Percentiles rank a stretch among this genome's conserved stretches.
Conservation (phyloP, 2,113 vertebrate genomes). For the Prionailurus viverrinus region DNA sequence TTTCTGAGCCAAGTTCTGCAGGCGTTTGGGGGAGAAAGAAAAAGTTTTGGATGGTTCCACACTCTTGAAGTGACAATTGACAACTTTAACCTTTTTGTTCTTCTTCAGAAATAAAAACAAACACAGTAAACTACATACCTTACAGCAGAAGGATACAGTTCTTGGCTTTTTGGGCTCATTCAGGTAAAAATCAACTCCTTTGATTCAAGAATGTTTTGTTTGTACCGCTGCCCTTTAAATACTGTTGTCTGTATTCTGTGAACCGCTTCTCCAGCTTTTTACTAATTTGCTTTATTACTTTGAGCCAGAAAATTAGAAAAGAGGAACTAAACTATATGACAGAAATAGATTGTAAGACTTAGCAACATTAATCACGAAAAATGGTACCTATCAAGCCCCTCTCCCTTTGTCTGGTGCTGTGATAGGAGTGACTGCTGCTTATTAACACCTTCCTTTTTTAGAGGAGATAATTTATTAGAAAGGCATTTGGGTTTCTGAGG, state of each 20-base stretch:
- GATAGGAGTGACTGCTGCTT: not conserved
- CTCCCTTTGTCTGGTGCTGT: not conserved
- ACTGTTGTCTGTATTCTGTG: not conserved
- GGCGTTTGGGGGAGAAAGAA: not conserved
- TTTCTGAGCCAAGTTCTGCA: slow-evolving; percentile 76
- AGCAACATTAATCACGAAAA: not conserved
- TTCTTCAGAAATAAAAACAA: slow-evolving; percentile 56
- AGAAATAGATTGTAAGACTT: not conserved
- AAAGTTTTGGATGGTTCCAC: slow-evolving; percentile 58
- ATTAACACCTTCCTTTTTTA: not conserved
- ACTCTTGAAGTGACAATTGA: slow-evolving; percentile 57
- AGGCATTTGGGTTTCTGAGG: not conserved
- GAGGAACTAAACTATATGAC: not conserved
- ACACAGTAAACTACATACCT: not conserved
- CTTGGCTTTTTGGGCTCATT: not conserved
- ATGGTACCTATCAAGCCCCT: not conserved
- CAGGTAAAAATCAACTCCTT: not conserved
- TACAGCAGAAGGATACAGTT: not conserved
- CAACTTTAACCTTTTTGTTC: slow-evolving; percentile 36
- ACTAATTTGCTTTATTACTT: slow-evolving; percentile 6
- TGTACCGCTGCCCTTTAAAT: not conserved
- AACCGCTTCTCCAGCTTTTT: not conserved
- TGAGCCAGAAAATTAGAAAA: slow-evolving; percentile 29
- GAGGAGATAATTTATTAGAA: not conserved
- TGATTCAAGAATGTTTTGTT: not conserved